Evolutionary conservation across 2,888 invertebrate genomes (phyloP).

Genomic region (Dasypolia templi): DNA sequence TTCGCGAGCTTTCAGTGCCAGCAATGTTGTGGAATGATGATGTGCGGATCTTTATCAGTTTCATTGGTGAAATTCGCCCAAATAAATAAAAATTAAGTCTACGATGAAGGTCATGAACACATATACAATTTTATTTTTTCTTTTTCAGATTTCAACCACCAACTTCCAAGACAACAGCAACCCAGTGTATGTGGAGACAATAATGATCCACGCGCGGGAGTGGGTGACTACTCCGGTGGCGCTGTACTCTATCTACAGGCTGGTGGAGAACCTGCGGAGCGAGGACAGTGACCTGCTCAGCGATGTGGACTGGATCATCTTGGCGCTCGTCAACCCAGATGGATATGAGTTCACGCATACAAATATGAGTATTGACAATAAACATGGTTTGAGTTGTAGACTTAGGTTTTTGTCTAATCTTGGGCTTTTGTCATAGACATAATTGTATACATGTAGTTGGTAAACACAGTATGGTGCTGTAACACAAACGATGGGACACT

Average conservation of each 20-base stretch:
- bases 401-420: neutral
- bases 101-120: neutral
- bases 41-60: neutral
- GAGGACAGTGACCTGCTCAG: conserved; percentile 85
- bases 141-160: conserved; percentile 91
- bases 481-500: too few relatives aligned
- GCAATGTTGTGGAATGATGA: neutral
- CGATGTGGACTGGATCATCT: conserved; percentile 92
- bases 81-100: neutral
- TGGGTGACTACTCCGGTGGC: conserved; percentile 92
- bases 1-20: neutral
- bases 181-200: conserved; percentile 89
- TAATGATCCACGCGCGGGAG: conserved; percentile 92
- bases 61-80: too few relatives aligned
- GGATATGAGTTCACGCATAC: conserved; percentile 92
- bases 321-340: conserved; percentile 93
- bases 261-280: conserved; percentile 87
- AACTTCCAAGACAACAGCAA: conserved; percentile 81
- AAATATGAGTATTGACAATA: conserved; percentile 81
- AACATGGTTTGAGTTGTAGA: too few relatives aligned
- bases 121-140: neutral
- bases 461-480: neutral
- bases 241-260: conserved; percentile 90
- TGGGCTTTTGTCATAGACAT: neutral
- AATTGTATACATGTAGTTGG: neutral